A percentile compares a stretch with the other conserved stretches of the same genome.
Evolutionary conservation across 2,797 vertebrate genomes (phyloP).

Genomic region (Anabacerthia variegaticeps): DNA sequence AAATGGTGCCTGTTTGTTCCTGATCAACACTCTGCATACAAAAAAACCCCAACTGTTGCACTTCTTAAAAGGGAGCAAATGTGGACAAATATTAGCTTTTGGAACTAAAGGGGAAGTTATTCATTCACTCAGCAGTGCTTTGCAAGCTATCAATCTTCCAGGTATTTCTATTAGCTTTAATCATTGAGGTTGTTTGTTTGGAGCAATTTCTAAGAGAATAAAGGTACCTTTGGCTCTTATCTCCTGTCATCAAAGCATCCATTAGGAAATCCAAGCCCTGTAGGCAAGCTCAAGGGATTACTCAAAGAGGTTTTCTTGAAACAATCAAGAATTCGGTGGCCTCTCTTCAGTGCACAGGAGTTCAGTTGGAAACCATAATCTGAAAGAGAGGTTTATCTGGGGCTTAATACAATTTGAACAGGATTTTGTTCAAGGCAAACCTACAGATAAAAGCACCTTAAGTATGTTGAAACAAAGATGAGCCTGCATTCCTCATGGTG

Average conservation of each 20-base stretch:
- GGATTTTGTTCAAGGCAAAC: constrained; percentile 76
- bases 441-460: constrained; percentile 70
- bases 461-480: constrained; percentile 70
- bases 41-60: constrained; percentile 29
- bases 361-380: constrained; percentile 69
- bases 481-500: constrained; percentile 41
- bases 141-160: constrained; percentile 79
- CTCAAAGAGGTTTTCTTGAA: constrained; percentile 77
- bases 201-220: constrained; percentile 83
- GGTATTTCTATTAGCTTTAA: constrained; percentile 83
- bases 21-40: constrained; percentile 75
- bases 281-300: constrained; percentile 82
- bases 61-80: constrained; percentile 77
- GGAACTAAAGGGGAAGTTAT: constrained; percentile 80
- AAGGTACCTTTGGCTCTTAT: constrained; percentile 84
- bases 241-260: constrained; percentile 86
- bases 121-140: constrained; percentile 80
- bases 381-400: constrained; percentile 73
- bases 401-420: constrained; percentile 71
- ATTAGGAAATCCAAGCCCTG: constrained; percentile 80
- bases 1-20: constrained; percentile 84
- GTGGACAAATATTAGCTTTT: constrained; percentile 82
- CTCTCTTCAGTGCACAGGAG: constrained; percentile 64
- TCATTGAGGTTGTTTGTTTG: constrained; percentile 84
- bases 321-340: constrained; percentile 71